Evolutionary conservation across 1,140 invertebrate genomes (phyloP).

Genomic region (Atopsyche davidsoni): DNA sequence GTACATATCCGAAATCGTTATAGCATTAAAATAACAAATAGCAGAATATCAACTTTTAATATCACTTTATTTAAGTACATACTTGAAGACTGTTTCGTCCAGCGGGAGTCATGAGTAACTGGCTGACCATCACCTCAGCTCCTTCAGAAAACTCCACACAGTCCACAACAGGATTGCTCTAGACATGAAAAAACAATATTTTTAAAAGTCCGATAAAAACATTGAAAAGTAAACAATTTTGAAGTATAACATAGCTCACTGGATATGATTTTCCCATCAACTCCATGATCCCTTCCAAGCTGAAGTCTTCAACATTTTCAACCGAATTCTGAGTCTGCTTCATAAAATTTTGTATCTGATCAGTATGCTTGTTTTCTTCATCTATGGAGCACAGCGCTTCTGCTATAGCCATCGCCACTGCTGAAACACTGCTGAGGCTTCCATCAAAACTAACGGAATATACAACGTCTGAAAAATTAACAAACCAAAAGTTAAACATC

Average conservation of each 20-base stretch:
- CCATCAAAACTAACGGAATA: slow-evolving; percentile 44
- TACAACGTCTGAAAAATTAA: slow-evolving; percentile 25
- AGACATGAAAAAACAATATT: slow-evolving; percentile 8
- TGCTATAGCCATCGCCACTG: slow-evolving; percentile 52
- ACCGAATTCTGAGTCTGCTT: slow-evolving; percentile 46
- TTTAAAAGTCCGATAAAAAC: slow-evolving; percentile 2
- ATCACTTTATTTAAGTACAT: slow-evolving; percentile 16
- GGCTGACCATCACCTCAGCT: slow-evolving; percentile 43
- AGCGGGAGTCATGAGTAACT: slow-evolving; percentile 47
- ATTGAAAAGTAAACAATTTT: slow-evolving; percentile 3
- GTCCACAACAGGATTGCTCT: slow-evolving; percentile 28
- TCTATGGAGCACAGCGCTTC: slow-evolving; percentile 73
- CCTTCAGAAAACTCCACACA: slow-evolving; percentile 26
- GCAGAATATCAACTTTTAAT: background rate
- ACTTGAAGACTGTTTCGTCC: slow-evolving; percentile 55
- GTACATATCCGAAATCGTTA: too few species aligned
- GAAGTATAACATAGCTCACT: slow-evolving; percentile 30
- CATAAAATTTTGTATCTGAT: slow-evolving; percentile 58
- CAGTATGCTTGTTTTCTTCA: slow-evolving; percentile 66
- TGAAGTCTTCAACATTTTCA: slow-evolving; percentile 36
- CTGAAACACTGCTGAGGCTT: slow-evolving; percentile 37
- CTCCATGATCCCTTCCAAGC: slow-evolving; percentile 39
- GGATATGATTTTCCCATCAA: slow-evolving; percentile 42
- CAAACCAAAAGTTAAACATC: background rate
- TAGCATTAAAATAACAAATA: too few species aligned